Base-by-base conservation (phyloP, 2,113 vertebrate genomes). In the Syngnathus scovelli region DNA sequence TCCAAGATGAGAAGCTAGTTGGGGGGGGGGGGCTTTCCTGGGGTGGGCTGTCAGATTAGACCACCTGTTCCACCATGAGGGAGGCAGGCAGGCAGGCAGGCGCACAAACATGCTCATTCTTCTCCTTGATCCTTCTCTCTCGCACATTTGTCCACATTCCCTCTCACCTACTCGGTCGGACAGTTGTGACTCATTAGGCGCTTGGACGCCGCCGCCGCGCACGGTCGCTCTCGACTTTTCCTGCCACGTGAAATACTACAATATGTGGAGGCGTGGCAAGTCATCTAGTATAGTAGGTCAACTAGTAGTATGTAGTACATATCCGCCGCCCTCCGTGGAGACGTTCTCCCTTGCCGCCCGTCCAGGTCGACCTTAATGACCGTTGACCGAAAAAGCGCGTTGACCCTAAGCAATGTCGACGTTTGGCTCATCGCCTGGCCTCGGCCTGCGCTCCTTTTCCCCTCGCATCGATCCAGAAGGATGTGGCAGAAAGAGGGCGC, bases 31-130 rank as follows among this genome's bases (percentile, higher is more conserved):
- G 37, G 56, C 7, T 55, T 15, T 60, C 58, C 48, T 64, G 27
- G 87, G 81, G 75, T 64, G 78, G 76, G 75, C 77, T 66, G 7
- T 71, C 74, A 80, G 85, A 87, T 84, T 87, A 82, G 79, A 84
- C 80, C 88, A 90, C 86, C 87, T 89, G 88, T 90, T 89, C 79
- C 75, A 71, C 74, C 58, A 80, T 64, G 61, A 69, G 27, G 27
- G 27, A 33, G 27, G 27, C 27, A 33, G 27, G 27, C 27, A 33
- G 27, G 27, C 27, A 33, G 27, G 27, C 27, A 33, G 73, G 67
- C 73, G 5, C 69, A 8, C 60, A 70, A 60, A 61, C 70, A 68
- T 71, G 59, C 66, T 33, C 67, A 67, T 64, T 74, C 68, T 54
- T 66, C 58, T 60, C 38, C 68, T 79, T 77, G 75, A 68, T 78